These are phyloP conservation scores for Nannoperca obscura DNA, from an alignment of 2,797 vertebrate species.

Conservation along the genomic window DNA sequence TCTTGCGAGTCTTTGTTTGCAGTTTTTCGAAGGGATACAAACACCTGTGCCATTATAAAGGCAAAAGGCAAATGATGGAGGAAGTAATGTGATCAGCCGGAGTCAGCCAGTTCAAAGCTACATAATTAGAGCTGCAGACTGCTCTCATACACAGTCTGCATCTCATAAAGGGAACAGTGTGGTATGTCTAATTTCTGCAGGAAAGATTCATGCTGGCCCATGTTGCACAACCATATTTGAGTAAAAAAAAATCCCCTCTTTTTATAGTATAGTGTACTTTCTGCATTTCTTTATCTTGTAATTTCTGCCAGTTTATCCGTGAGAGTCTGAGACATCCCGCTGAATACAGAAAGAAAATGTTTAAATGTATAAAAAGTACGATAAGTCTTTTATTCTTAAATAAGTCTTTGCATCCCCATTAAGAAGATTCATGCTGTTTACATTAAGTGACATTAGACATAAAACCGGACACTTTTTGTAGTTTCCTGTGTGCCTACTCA, in stretches of 20 bases:
- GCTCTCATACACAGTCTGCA: conserved; percentile 27
- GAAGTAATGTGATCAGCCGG: conserved; percentile 40
- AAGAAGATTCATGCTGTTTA: conserved; percentile 21
- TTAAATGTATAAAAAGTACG: conserved; percentile 1
- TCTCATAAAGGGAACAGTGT: conserved; percentile 47
- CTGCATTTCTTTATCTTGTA: conserved; percentile 29
- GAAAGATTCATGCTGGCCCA: not conserved
- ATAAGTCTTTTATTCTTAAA: conserved; percentile 22
- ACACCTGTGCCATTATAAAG: conserved; percentile 43
- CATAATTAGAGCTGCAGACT: conserved; percentile 48
- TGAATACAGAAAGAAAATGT: conserved; percentile 12
- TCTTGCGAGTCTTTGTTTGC: not conserved
- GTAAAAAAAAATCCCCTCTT: not conserved
- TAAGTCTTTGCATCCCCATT: conserved; percentile 23
- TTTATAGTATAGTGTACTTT: not conserved
- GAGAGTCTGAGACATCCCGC: conserved; percentile 12
- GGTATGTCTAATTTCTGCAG: conserved; percentile 23
- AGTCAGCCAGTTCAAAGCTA: conserved; percentile 55
- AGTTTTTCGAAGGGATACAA: conserved; percentile 17
- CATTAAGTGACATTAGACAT: conserved; percentile 10
- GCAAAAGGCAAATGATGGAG: conserved; percentile 39
- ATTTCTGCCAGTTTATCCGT: conserved; percentile 23
- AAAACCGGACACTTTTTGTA: not conserved
- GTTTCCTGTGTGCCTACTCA: not conserved
- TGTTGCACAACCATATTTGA: conserved; percentile 21